These are phyloP conservation scores for Agapostemon virescens DNA, from an alignment of 2,888 invertebrate species.

Conservation along the genomic window DNA sequence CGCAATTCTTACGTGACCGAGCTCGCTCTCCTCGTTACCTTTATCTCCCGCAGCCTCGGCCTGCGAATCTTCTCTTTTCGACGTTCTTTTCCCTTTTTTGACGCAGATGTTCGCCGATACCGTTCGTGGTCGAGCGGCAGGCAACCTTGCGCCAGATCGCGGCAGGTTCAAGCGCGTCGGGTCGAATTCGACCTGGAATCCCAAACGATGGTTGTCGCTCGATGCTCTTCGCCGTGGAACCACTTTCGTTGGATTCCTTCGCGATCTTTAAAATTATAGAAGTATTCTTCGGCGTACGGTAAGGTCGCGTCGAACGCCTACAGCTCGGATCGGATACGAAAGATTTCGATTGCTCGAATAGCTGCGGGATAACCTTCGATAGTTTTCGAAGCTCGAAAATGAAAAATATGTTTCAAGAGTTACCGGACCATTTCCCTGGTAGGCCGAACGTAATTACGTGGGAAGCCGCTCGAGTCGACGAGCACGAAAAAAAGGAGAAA, in stretches of 20 bases:
- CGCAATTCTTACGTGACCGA: constrained; percentile 58
- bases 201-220: no score
- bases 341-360: no score
- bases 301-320: no score
- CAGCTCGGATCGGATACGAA: no score
- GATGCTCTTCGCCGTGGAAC: no score
- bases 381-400: no score
- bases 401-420: constrained; percentile 30
- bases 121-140: neutral
- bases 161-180: neutral
- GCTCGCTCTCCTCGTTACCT: neutral
- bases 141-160: neutral
- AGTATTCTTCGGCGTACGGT: no score
- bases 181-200: neutral
- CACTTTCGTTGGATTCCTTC: no score
- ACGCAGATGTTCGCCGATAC: neutral
- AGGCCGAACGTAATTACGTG: constrained; percentile 36
- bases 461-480: constrained; percentile 19
- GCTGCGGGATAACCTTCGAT: no score
- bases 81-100: neutral
- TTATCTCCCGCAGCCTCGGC: neutral
- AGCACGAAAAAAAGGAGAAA: neutral
- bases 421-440: constrained; percentile 31
- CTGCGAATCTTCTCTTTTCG: neutral
- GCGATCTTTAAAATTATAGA: no score